Conservation (phyloP, 1,140 invertebrate genomes). For the Nixonia krombeini region DNA sequence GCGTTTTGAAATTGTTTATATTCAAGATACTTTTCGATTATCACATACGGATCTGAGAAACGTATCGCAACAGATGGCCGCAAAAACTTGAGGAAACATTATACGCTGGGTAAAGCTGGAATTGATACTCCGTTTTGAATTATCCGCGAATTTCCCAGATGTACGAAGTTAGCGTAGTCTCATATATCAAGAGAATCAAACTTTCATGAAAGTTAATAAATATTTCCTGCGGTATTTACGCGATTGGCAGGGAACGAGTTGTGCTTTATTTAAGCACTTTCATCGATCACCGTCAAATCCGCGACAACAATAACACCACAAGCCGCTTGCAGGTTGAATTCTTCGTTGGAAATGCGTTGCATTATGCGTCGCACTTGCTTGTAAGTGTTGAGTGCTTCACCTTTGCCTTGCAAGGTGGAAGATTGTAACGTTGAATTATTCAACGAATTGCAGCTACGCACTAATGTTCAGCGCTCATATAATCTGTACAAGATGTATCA, state of each 20-base stretch:
- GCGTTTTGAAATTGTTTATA: too few relatives aligned
- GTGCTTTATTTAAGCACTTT: constrained; percentile 28
- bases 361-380: constrained; percentile 49
- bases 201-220: constrained; percentile 54
- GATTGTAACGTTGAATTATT: constrained; percentile 62
- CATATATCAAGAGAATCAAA: constrained; percentile 25
- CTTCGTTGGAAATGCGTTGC: constrained; percentile 26
- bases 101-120: constrained; percentile 2
- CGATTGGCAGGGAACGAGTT: constrained; percentile 2
- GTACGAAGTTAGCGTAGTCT: background rate
- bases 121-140: constrained; percentile 13
- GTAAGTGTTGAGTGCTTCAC: constrained; percentile 40
- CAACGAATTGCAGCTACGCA: constrained; percentile 44
- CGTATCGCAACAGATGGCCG: too few relatives aligned
- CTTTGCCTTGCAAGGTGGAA: constrained; percentile 28
- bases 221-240: constrained; percentile 27
- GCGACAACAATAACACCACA: constrained; percentile 19
- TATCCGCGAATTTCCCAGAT: background rate
- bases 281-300: constrained; percentile 43
- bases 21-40: too few relatives aligned
- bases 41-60: too few relatives aligned
- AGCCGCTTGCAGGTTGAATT: constrained; percentile 31
- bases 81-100: background rate
- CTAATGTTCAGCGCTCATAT: constrained; percentile 43
- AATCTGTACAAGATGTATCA: constrained; percentile 13